These are phyloP conservation scores for Triplophysa bombifrons DNA, from an alignment of 2,797 vertebrate genomes.

Conservation along the genomic window DNA sequence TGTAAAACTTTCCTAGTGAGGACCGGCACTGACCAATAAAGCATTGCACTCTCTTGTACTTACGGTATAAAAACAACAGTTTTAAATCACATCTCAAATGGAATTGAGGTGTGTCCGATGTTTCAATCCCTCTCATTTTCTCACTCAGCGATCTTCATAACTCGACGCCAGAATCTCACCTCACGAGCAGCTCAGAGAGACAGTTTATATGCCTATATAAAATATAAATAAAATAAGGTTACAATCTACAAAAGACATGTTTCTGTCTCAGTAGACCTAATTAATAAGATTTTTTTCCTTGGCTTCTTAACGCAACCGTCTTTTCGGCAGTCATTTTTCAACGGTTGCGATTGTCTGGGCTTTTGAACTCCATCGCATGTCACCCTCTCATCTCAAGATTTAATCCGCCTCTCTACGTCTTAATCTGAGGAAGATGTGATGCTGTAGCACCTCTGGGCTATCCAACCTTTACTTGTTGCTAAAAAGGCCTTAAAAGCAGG, in stretches of 20 bases:
- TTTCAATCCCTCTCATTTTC: slow-evolving; percentile 30
- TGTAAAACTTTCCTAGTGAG: slow-evolving; percentile 71
- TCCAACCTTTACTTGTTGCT: slow-evolving; percentile 43
- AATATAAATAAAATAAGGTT: background rate
- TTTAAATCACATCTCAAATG: slow-evolving; percentile 74
- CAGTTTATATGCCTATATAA: background rate
- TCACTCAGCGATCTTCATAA: slow-evolving; percentile 28
- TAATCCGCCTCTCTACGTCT: slow-evolving; percentile 20
- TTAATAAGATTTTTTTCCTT: background rate
- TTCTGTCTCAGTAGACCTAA: background rate
- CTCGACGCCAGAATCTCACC: background rate
- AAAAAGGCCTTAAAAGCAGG: slow-evolving; percentile 60
- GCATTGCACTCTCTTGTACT: slow-evolving; percentile 64
- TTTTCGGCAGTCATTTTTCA: background rate
- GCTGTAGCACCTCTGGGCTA: background rate
- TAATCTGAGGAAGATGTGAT: slow-evolving; percentile 13
- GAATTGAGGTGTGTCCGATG: slow-evolving; percentile 43
- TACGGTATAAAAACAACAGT: slow-evolving; percentile 74
- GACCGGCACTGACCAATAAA: slow-evolving; percentile 72
- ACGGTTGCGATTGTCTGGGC: slow-evolving; percentile 1
- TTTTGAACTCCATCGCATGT: slow-evolving; percentile 16
- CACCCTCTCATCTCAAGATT: slow-evolving; percentile 29
- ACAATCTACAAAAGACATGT: background rate
- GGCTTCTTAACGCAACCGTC: background rate
- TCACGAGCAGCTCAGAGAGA: background rate